Percentiles rank a stretch among this genome's conserved stretches.
These are phyloP conservation scores for Sebastes schlegelii DNA, from an alignment of 2,113 vertebrate species.

Conservation along the genomic window DNA sequence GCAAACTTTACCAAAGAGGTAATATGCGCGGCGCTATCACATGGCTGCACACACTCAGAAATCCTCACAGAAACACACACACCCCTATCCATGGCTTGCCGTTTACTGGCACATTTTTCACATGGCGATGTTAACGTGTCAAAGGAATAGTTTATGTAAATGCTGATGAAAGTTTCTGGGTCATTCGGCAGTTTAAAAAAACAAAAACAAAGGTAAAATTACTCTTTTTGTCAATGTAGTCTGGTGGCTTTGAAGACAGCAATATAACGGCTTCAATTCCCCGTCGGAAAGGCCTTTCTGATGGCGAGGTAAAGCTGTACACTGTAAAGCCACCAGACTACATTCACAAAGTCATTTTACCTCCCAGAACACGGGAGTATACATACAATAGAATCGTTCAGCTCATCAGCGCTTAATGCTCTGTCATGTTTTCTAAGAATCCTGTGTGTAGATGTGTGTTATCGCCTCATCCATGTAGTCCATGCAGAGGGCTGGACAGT, in stretches of 20 bases:
- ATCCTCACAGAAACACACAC: not conserved
- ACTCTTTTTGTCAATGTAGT: too few relatives aligned
- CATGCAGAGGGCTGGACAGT: slow-evolving; percentile 40
- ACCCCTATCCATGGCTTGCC: not conserved
- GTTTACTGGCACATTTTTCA: not conserved
- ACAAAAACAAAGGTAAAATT: too few relatives aligned
- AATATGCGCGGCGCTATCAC: slow-evolving; percentile 1
- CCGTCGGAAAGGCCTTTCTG: too few relatives aligned
- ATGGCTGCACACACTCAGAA: slow-evolving; percentile 8
- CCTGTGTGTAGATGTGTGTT: slow-evolving; percentile 7
- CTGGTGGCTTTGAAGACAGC: too few relatives aligned
- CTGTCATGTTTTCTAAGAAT: slow-evolving; percentile 45
- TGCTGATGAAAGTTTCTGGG: slow-evolving; percentile 2
- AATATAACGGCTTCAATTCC: too few relatives aligned
- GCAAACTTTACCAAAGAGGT: slow-evolving; percentile 47
- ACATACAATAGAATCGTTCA: not conserved
- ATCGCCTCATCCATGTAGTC: slow-evolving; percentile 27
- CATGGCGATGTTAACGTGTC: not conserved
- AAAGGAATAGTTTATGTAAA: slow-evolving; percentile 4
- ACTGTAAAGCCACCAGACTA: too few relatives aligned
- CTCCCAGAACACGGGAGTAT: too few relatives aligned
- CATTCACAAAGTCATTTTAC: too few relatives aligned
- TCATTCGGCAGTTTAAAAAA: slow-evolving; percentile 4
- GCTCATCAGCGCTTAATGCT: slow-evolving; percentile 4
- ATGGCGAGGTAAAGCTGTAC: too few relatives aligned